Conservation (phyloP, 2,113 vertebrate genomes). For the Pseudonaja textilis region DNA sequence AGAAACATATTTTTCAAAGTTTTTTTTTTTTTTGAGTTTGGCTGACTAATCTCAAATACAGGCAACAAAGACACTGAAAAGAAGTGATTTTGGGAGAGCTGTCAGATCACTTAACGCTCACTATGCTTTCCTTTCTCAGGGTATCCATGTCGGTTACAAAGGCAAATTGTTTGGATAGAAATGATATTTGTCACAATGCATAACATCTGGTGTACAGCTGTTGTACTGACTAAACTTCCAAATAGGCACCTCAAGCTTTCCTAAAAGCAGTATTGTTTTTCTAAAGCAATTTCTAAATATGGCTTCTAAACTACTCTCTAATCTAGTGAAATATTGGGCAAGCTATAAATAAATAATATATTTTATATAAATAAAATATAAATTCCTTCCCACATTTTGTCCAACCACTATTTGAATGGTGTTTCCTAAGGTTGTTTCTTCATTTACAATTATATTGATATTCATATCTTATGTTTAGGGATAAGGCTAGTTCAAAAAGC, state of each 20-base stretch:
- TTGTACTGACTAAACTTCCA: constrained; percentile 54
- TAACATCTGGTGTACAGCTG: constrained; percentile 75
- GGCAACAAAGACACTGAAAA: neutral
- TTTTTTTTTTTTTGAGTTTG: constrained; percentile 1
- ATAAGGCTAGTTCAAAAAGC: constrained; percentile 37
- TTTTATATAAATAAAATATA: too few relatives aligned
- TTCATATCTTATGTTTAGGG: constrained; percentile 42
- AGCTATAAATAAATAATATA: constrained; percentile 2
- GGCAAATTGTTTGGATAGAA: constrained; percentile 51
- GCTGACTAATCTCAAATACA: neutral
- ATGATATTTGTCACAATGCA: constrained; percentile 45
- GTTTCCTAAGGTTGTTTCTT: neutral
- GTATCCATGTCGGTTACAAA: constrained; percentile 34
- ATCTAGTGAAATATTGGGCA: constrained; percentile 51
- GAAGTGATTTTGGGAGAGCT: constrained; percentile 47
- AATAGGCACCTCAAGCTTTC: constrained; percentile 51
- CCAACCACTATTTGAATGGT: constrained; percentile 9
- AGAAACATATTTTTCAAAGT: constrained; percentile 1
- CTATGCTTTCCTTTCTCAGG: constrained; percentile 37
- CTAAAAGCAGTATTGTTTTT: constrained; percentile 52
- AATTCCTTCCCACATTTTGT: constrained; percentile 27
- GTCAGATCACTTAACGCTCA: constrained; percentile 9
- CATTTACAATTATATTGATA: constrained; percentile 28
- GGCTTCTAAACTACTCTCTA: constrained; percentile 60
- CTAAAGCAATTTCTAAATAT: constrained; percentile 56